phyloP scores from a whole-genome alignment of 2,888 invertebrate genomes.

The Nomada ferruginata region DNA sequence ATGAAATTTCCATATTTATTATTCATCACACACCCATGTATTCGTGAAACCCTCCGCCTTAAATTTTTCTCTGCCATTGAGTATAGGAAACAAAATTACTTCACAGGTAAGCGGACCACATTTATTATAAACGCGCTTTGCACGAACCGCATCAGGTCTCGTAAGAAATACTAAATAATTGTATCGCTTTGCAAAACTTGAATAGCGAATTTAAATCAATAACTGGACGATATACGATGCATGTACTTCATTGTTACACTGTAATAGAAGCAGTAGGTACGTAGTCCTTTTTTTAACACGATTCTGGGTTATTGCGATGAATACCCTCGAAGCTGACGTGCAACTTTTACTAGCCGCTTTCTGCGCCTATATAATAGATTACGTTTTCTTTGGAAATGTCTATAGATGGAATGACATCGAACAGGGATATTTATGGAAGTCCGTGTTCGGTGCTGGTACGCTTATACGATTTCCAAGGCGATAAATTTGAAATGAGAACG shows the following conservation, averaged over 20 bases:
- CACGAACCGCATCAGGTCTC: too few relatives aligned
- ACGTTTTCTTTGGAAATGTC: constrained; percentile 58
- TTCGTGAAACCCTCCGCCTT: too few relatives aligned
- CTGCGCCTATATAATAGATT: constrained; percentile 64
- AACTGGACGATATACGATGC: too few relatives aligned
- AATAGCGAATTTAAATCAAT: too few relatives aligned
- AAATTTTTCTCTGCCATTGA: too few relatives aligned
- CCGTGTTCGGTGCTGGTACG: constrained; percentile 4
- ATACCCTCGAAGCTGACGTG: constrained; percentile 58
- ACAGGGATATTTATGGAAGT: constrained; percentile 16
- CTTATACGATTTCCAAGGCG: constrained; percentile 11
- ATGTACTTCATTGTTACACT: background rate
- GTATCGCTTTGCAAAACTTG: too few relatives aligned
- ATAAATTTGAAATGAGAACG: constrained; percentile 38
- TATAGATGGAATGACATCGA: constrained; percentile 54
- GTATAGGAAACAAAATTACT: too few relatives aligned
- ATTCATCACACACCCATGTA: too few relatives aligned
- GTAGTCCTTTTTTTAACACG: constrained; percentile 49
- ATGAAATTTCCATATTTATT: too few relatives aligned
- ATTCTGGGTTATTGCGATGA: constrained; percentile 68
- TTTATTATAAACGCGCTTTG: too few relatives aligned
- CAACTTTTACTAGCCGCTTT: constrained; percentile 69
- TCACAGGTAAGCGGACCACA: too few relatives aligned
- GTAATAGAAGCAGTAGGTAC: background rate
- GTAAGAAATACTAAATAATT: too few relatives aligned